phyloP scores from a whole-genome alignment of 64 coral and sea anemone species.

The Anthopleura sola region DNA sequence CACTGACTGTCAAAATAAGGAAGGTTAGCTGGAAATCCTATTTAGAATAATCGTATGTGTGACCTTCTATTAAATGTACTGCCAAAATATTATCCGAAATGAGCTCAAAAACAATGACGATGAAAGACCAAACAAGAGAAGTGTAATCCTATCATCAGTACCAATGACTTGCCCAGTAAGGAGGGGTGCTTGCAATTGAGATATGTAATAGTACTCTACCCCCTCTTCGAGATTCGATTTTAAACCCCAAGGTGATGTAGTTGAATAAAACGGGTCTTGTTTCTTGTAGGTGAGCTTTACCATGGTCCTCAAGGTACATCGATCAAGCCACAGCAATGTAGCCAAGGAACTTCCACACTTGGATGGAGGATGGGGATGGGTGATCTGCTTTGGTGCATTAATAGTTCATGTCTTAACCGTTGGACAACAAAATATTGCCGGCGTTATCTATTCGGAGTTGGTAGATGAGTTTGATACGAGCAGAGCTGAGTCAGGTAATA shows the following conservation, averaged over 20 bases:
- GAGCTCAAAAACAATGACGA: no score
- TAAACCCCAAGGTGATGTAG: neutral
- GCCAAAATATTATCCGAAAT: no score
- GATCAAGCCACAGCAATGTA: neutral
- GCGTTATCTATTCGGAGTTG: constrained; percentile 39
- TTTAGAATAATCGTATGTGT: no score
- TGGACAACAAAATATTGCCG: constrained; percentile 41
- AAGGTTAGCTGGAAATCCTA: no score
- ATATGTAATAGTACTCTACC: neutral
- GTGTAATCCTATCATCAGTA: no score
- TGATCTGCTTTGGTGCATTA: constrained; percentile 21
- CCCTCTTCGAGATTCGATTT: neutral
- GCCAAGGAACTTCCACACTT: neutral
- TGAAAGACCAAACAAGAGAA: no score
- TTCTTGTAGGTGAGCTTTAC: neutral
- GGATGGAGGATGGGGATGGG: constrained; percentile 48
- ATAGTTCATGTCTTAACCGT: constrained; percentile 36
- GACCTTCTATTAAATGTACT: no score
- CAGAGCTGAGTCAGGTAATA: constrained; percentile 45
- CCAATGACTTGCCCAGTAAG: no score
- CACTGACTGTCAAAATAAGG: no score
- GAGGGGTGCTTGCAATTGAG: no score
- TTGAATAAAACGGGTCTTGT: neutral
- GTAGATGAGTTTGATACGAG: constrained; percentile 4
- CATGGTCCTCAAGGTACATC: neutral